Evolutionary conservation across 2,113 vertebrate genomes (phyloP).

Genomic region (Leucosticte australis): DNA sequence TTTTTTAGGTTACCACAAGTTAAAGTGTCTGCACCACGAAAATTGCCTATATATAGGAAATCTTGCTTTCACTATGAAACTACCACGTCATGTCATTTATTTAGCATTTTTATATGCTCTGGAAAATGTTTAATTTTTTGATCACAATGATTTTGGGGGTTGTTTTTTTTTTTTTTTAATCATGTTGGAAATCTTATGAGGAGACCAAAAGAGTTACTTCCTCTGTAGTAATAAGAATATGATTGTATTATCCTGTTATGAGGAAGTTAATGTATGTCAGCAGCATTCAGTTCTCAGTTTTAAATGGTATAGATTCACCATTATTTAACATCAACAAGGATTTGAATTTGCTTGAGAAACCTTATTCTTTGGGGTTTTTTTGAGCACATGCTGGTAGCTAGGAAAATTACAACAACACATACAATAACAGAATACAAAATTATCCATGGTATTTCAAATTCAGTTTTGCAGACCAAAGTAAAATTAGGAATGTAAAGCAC

Average conservation of each 20-base stretch:
- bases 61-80: neutral
- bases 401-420: neutral
- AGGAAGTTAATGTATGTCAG: neutral
- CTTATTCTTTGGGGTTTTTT: neutral
- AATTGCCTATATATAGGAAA: neutral
- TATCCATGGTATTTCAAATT: neutral
- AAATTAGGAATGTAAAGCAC: neutral
- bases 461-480: neutral
- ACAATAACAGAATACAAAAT: neutral
- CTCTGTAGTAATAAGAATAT: neutral
- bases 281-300: neutral
- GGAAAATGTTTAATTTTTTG: neutral
- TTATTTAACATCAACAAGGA: neutral
- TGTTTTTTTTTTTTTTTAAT: neutral
- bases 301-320: neutral
- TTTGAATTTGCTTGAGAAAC: neutral
- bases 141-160: neutral
- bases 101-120: neutral
- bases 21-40: neutral
- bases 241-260: neutral
- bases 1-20: neutral
- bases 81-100: neutral
- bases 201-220: neutral
- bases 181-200: neutral
- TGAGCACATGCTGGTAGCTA: neutral